A percentile compares a stretch with the other conserved stretches of the same genome.
Evolutionary conservation across 2,113 vertebrate species (phyloP).

Genomic region (Cromileptes altivelis): DNA sequence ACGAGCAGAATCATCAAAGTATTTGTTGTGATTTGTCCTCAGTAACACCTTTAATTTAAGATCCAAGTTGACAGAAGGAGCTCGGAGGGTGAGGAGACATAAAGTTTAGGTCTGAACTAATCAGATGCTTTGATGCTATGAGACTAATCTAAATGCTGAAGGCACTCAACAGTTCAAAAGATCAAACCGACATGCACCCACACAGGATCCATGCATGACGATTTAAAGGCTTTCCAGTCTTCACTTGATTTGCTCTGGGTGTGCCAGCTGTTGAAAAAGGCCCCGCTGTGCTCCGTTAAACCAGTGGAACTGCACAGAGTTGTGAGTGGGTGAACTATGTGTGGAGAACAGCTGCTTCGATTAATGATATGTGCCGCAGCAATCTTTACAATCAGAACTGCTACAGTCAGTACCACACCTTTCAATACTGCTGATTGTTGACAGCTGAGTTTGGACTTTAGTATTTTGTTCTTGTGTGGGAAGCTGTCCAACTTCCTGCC

Average conservation of each 20-base stretch:
- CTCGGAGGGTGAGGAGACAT: background rate
- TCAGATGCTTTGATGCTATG: background rate
- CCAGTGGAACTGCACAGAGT: background rate
- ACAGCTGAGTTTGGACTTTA: background rate
- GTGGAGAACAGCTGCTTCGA: background rate
- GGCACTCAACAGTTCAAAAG: background rate
- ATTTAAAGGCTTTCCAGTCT: background rate
- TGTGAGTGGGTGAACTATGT: background rate
- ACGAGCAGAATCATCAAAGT: background rate
- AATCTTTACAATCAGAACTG: background rate
- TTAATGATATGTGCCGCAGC: background rate
- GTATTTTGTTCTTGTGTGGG: background rate
- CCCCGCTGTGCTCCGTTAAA: background rate
- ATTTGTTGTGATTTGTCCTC: background rate
- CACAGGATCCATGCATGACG: background rate
- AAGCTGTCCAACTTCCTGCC: background rate
- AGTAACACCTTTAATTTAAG: background rate
- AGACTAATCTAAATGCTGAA: background rate
- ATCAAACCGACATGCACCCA: background rate
- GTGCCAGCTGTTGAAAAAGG: slow-evolving; percentile 4
- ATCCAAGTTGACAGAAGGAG: background rate
- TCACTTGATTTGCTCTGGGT: background rate
- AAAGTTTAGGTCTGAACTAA: background rate
- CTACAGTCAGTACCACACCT: background rate
- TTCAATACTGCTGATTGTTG: background rate